A percentile compares a stretch with the other conserved stretches of the same genome.
Conservation (phyloP, 2,113 vertebrate species). For the Laticauda laticaudata region DNA sequence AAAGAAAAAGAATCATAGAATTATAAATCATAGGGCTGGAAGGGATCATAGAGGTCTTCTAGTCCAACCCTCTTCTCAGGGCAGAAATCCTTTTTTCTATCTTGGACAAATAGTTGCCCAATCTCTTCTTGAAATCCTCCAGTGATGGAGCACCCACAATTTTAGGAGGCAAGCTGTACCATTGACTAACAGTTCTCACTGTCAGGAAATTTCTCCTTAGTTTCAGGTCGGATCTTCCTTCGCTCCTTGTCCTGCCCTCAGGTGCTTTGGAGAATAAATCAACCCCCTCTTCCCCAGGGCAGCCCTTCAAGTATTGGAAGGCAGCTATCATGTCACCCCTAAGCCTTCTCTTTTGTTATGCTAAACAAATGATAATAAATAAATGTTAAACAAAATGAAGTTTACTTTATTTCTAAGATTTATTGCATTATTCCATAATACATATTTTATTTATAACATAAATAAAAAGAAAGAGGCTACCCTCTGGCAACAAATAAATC, state of each 20-base stretch:
- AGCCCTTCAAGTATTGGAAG: not conserved
- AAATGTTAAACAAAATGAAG: not conserved
- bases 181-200: not conserved
- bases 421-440: too few relatives aligned
- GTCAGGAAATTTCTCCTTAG: not conserved
- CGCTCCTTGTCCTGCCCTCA: not conserved
- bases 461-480: not conserved
- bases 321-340: not conserved
- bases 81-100: not conserved
- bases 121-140: not conserved
- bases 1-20: not conserved
- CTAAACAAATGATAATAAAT: not conserved
- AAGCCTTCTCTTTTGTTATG: not conserved
- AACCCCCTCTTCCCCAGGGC: not conserved
- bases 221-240: not conserved
- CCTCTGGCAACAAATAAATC: not conserved
- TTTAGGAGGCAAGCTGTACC: not conserved
- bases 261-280: not conserved
- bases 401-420: too few relatives aligned
- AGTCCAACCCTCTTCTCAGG: not conserved
- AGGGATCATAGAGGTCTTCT: not conserved
- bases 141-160: not conserved
- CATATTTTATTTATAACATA: too few relatives aligned
- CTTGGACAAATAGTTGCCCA: not conserved
- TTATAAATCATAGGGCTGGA: not conserved